A percentile compares a stretch with the other conserved stretches of the same genome.
phyloP scores from a whole-genome alignment of 2,113 vertebrate species.

The Ciconia maguari region DNA sequence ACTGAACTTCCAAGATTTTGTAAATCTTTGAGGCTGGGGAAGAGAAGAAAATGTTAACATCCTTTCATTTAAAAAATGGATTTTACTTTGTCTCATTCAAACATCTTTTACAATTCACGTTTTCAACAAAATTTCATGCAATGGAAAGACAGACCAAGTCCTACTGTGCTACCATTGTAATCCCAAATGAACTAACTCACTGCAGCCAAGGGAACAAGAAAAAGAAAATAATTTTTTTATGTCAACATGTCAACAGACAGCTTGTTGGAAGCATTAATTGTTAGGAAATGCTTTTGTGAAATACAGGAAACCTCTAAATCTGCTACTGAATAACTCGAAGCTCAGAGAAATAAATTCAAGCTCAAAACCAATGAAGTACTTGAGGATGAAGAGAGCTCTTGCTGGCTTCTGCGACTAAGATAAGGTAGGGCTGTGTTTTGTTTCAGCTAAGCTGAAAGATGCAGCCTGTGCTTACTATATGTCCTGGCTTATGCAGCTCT shows the following conservation, averaged over 20 bases:
- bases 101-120: not conserved
- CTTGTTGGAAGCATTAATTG: not conserved
- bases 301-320: slow-evolving; percentile 2
- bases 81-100: slow-evolving; percentile 20
- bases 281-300: not conserved
- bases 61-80: not conserved
- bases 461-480: not conserved
- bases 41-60: not conserved
- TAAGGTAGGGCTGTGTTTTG: not conserved
- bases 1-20: not conserved
- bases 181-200: not conserved
- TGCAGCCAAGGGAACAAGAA: slow-evolving; percentile 6
- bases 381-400: not conserved
- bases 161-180: slow-evolving; percentile 27
- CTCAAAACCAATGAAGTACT: not conserved
- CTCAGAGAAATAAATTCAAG: not conserved
- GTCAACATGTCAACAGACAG: not conserved
- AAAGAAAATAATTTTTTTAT: slow-evolving; percentile 2
- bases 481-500: not conserved
- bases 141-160: slow-evolving; percentile 20
- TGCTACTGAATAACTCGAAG: not conserved
- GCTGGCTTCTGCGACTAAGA: not conserved
- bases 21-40: not conserved
- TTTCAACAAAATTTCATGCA: slow-evolving; percentile 19
- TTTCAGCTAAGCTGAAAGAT: not conserved